phyloP scores from a whole-genome alignment of 1,140 invertebrate genomes.

The Sminthurinus signatus region DNA sequence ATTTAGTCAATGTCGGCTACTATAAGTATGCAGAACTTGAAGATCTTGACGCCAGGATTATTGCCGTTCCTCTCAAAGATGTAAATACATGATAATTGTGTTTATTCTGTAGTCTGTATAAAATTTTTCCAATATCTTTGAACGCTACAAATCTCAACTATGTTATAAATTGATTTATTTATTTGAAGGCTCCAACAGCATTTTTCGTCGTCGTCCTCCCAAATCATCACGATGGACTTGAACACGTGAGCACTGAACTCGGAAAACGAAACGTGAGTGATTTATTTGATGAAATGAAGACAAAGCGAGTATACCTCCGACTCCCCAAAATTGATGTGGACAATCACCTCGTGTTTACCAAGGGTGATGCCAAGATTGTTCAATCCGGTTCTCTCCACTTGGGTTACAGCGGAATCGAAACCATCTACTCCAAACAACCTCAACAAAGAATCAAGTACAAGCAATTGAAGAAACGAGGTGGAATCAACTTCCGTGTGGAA shows the following conservation, averaged over 20 bases:
- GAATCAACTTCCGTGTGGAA: slow-evolving; percentile 30
- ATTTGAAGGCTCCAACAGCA: slow-evolving; percentile 8
- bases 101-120: too few relatives aligned
- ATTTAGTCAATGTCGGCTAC: slow-evolving; percentile 34
- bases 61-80: slow-evolving; percentile 33
- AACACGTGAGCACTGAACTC: slow-evolving; percentile 7
- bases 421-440: background rate
- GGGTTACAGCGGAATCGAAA: slow-evolving; percentile 28
- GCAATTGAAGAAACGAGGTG: slow-evolving; percentile 23
- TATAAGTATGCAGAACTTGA: slow-evolving; percentile 30
- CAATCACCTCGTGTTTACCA: slow-evolving; percentile 26
- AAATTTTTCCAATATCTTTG: background rate
- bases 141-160: background rate
- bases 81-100: slow-evolving; percentile 23
- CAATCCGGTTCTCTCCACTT: slow-evolving; percentile 25
- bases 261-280: slow-evolving; percentile 8
- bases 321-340: slow-evolving; percentile 26
- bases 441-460: slow-evolving; percentile 17
- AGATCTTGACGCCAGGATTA: slow-evolving; percentile 23
- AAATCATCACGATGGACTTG: slow-evolving; percentile 2
- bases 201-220: slow-evolving; percentile 21
- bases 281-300: slow-evolving; percentile 12
- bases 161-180: background rate
- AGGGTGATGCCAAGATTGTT: slow-evolving; percentile 24
- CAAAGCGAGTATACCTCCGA: background rate